Evolutionary conservation across 2,113 vertebrate species (phyloP), one percentile per base, ranked within the genome.

Genomic region (Corapipo altera): DNA sequence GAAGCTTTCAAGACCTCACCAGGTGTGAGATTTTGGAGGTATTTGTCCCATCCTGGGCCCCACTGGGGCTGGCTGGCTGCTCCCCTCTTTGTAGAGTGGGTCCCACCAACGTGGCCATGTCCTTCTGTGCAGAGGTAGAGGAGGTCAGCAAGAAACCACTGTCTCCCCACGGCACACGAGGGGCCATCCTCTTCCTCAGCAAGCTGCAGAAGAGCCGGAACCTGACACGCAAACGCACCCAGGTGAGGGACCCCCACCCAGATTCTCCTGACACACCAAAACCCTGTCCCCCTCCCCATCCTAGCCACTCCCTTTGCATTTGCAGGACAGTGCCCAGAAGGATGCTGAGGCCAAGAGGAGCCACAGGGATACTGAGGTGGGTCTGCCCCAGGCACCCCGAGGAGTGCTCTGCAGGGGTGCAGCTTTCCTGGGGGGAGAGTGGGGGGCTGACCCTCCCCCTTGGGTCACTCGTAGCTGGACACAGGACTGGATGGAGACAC

Each of bases 141-240:
- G 91, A 87, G 66, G 84, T 94, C 26, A 78, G 65, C 11, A 71
- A 67, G 76, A 98, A 97, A 89, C 58, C 97, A 3, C 33, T 96
- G 52, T 95, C 93, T n/a, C 90, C 91, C 97, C 20, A 43, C 3
- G 96, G 96, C 80, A 97, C 97, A 1, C 96, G 98, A 90, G 98
- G 98, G 0, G 99, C 98, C 21, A 95, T 99, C 80, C 97, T 99
- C 15, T 99, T 99, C 97, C 98, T 99, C 91, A 99, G 97, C 97
- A 99, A 98, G 94, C 98, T 99, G 54, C 99, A 99, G 96, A 99
- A 98, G 95, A 98, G 98, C 82, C 97, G 98, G 20, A 97, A 19
- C 67, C 52, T 96, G 85, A 97, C 98, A 52, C 98, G 98, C 80
- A 98, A 98, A 83, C 98, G 89, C 1, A 21, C 58, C 69, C 97